Base-by-base conservation (phyloP, 92 coral and sea anemone species). In the Porites cylindrica region DNA sequence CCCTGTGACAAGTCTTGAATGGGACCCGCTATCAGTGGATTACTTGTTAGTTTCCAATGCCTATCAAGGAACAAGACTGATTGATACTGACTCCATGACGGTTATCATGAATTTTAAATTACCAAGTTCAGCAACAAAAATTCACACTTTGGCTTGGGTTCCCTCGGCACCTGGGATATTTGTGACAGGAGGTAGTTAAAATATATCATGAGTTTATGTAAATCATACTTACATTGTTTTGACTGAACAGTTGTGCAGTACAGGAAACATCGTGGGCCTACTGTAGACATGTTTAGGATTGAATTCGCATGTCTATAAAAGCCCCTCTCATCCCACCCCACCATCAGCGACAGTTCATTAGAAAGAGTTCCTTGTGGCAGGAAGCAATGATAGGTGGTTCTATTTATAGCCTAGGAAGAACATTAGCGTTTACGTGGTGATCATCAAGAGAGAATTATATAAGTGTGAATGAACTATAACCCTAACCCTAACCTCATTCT, bases 101-200 rank as follows among this genome's bases (percentile, higher is more conserved):
- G 94, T 95, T 29, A 89, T 97, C 18, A 97, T 91, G 98, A 95
- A 86, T 85, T 97, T 97, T 79, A 94, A 93, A 88, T 87, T 95
- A 61, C 95, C 99, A 32, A 97, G 99, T 80, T 88, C 91, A 59
- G 98, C 97, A 2, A 85, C 94, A 58, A 92, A 87, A 82, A 78
- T 95, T 59, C 98, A 93, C 67, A 91, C 96, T 2, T 60, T 97
- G 43, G 92, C 96, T 12, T 97, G 99, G 99, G 86, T 97, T 58
- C 97, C 99, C 6, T 82, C 98, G 58, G 99, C 97, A 4, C 98
- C 99, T 62, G 99, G 99, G n/a, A 89, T 97, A 81, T 97, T 97
- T 87, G 93, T 97, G 10, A 91, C 98, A n/a, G 99, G 99, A 89
- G 99, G 99, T 97, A 83, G 24, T 50, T 6, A 17, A 0, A 16